A percentile compares a stretch with the other conserved stretches of the same genome.
phyloP scores from a whole-genome alignment of 2,797 vertebrate genomes.

The Melanotaenia trifasciata region DNA sequence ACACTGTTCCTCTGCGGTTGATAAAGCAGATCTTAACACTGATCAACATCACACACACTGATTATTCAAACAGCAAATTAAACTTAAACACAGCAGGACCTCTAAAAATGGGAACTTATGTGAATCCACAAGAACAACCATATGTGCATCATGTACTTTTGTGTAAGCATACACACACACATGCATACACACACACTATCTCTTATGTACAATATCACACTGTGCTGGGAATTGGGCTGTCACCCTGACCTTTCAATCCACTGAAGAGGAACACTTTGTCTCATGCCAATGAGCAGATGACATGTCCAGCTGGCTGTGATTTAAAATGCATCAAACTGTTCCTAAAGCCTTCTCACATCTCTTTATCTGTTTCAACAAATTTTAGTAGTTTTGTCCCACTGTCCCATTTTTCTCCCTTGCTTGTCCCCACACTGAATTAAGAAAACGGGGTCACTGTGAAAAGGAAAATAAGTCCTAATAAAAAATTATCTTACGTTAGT shows the following conservation, averaged over 20 bases:
- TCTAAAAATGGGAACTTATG: constrained; percentile 5
- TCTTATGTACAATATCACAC: constrained; percentile 40
- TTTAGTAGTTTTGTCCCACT: constrained; percentile 51
- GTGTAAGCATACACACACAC: background rate
- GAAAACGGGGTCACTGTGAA: constrained; percentile 41
- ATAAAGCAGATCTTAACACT: constrained; percentile 70
- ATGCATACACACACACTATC: constrained; percentile 8
- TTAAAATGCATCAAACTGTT: constrained; percentile 65
- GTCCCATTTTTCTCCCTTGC: constrained; percentile 37
- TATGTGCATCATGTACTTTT: constrained; percentile 9
- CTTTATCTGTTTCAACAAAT: constrained; percentile 53
- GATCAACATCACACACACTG: constrained; percentile 53
- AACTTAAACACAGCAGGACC: constrained; percentile 39
- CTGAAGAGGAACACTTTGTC: constrained; percentile 64
- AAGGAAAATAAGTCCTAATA: constrained; percentile 8
- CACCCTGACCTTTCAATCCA: constrained; percentile 74
- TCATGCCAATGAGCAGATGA: constrained; percentile 70
- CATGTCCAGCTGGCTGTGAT: constrained; percentile 70
- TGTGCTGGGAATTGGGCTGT: constrained; percentile 37
- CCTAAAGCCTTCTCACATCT: constrained; percentile 46
- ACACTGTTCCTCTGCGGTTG: constrained; percentile 4
- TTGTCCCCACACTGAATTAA: constrained; percentile 6
- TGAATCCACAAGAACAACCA: constrained; percentile 14
- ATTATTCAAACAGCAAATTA: constrained; percentile 67
- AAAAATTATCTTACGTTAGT: constrained; percentile 6